Evolutionary conservation across 1,140 invertebrate genomes (phyloP), one percentile per base, ranked within the genome.

Genomic region (Bombus affinis): DNA sequence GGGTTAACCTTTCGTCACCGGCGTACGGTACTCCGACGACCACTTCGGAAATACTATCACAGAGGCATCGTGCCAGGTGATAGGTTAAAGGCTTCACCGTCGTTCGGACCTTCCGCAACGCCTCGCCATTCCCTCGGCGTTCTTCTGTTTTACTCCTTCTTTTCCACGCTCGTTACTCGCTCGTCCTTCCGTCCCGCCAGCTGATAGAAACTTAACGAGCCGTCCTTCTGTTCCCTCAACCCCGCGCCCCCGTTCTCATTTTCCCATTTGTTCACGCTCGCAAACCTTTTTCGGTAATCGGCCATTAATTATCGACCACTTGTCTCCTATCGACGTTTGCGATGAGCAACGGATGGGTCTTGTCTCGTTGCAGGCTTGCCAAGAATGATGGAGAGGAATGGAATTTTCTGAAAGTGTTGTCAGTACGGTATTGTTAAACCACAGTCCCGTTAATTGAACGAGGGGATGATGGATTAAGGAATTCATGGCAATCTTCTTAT

Each of bases 181-280:
- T 66, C 59, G 65, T 81, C 65, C 62, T 57, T 81, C 35, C 25
- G 35, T 25, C 32, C 78, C 37, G 47, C 72, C 88, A 84, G 72
- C 76, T 81, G 88, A 90, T 90, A 89, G 88, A 89, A 89, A 90
- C 84, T 89, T 85, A 89, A 90, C 88, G 81, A 90, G 80, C 83
- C 76, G n/a, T 87, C 66, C 65, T 84, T 73, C 78, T 79, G 22
- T 39, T 74, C 85, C 44, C 70, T 42, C n/a, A 32, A 42, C 73
- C 65, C 53, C 83, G 47, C 75, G 76, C 76, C 35, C 76, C 78
- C 71, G 70, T 68, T 74, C 79, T 81, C 84, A 75, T 85, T 81
- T 81, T 72, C 59, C 37, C 79, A 79, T 85, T 85, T 85, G 84
- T 74, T 85, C 84, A 81, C 78, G 79, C 72, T 77, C 59, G 59